Evolutionary conservation across 2,888 invertebrate species (phyloP).

Genomic region (Drosophila putrida): DNA sequence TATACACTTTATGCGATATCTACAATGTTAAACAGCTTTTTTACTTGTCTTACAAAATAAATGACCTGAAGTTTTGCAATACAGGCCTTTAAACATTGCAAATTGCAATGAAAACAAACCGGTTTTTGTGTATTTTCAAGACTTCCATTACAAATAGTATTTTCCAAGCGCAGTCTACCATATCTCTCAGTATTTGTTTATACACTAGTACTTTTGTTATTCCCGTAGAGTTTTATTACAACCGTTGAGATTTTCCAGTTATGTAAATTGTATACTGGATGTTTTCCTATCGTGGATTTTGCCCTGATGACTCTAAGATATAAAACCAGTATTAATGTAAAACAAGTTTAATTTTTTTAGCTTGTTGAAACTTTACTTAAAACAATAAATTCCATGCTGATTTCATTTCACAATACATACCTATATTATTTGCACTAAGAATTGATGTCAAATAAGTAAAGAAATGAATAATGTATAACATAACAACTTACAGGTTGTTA

Average conservation of each 20-base stretch:
- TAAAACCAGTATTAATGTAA: conserved; percentile 6
- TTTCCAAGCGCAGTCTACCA: conserved; percentile 22
- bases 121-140: conserved; percentile 30
- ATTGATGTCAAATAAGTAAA: background rate
- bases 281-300: background rate
- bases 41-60: conserved; percentile 9
- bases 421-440: background rate
- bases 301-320: background rate
- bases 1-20: background rate
- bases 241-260: conserved; percentile 19
- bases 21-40: conserved; percentile 1
- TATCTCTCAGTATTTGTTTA: background rate
- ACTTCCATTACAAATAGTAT: conserved; percentile 24
- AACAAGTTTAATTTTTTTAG: conserved; percentile 13
- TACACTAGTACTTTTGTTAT: background rate
- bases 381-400: background rate
- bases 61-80: conserved; percentile 10
- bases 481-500: conserved; percentile 67
- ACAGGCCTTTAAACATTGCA: conserved; percentile 24
- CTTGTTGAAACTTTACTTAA: conserved; percentile 3
- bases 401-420: background rate
- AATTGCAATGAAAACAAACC: conserved; percentile 43
- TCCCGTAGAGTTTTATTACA: background rate
- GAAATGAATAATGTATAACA: background rate
- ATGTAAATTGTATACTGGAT: conserved; percentile 24